Base-by-base conservation (phyloP, 2,113 vertebrate species). In the Turnix velox region DNA sequence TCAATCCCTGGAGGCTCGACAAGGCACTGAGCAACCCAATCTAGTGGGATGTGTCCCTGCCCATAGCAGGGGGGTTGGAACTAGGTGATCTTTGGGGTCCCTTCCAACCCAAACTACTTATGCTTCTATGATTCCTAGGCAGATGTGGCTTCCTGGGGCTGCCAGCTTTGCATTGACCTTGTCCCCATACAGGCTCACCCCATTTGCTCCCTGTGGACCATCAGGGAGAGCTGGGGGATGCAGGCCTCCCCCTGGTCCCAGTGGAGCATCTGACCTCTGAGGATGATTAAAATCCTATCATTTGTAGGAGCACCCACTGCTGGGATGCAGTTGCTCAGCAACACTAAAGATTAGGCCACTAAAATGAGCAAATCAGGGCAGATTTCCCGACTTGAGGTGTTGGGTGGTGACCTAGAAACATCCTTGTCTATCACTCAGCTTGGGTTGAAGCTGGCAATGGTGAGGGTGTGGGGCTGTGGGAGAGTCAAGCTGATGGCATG, bases 351-450 rank as follows among this genome's bases (percentile, higher is more conserved):
- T 84, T 14, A 84, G 59, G 13, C 10, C 0, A 1, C 51, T 71
- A 49, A 84, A 84, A 30, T 0, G 9, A 92, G 65, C 27, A 87
- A 62, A 84, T 63, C 0, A 2, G 1, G 0, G 43, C 75, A 51
- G 43, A 75, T 82, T 84, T 71, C 57, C 48, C 2, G 1, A 19
- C 35, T 87, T 22, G 51, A 68, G 66, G 52, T 84, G 48, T 31
- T 71, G 40, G n/a, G 54, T 40, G 42, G 37, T 85, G 91, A 86
- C 79, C 91, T 80, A 66, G 54, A 83, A 96, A 76, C 46, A 40
- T 90, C 71, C 46, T 83, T 0, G 10, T 57, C 71, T 40, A 15
- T 79, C 6, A 6, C 27, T 87, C 17, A 14, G 43, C 15, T 71
- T 12, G 67, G 30, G 24, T 54, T 58, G 28, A 54, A 67, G 40